Conservation (phyloP, 2,113 vertebrate genomes). For the Oenanthe oenanthe region DNA sequence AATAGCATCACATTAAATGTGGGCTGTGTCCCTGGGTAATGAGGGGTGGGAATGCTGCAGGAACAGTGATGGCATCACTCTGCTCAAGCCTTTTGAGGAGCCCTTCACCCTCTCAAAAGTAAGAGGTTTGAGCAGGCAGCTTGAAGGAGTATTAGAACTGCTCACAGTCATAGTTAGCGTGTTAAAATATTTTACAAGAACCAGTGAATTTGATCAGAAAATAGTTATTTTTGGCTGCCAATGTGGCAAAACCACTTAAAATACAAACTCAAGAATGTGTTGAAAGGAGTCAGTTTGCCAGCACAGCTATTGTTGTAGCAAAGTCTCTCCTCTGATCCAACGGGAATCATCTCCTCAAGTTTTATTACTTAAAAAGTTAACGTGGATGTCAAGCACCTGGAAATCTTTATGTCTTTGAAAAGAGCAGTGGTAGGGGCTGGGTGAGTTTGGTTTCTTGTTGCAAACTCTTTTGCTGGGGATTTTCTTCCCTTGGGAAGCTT, state of each 20-base stretch:
- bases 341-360: neutral
- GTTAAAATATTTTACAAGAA: slow-evolving; percentile 37
- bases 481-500: neutral
- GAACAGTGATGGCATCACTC: neutral
- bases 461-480: neutral
- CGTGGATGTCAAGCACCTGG: neutral
- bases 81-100: neutral
- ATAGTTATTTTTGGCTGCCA: slow-evolving; percentile 54
- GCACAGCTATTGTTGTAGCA: slow-evolving; percentile 8
- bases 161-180: neutral
- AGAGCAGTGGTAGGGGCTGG: neutral
- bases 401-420: neutral
- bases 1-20: neutral
- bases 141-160: neutral
- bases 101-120: neutral
- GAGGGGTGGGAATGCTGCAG: neutral
- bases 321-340: neutral
- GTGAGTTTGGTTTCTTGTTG: neutral
- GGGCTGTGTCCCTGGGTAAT: neutral
- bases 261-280: slow-evolving; percentile 21
- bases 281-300: slow-evolving; percentile 42
- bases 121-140: neutral
- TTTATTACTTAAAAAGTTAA: neutral
- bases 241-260: slow-evolving; percentile 56
- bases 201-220: slow-evolving; percentile 52